These are phyloP conservation scores for Menidia menidia DNA, from an alignment of 2,797 vertebrate species.

Conservation along the genomic window DNA sequence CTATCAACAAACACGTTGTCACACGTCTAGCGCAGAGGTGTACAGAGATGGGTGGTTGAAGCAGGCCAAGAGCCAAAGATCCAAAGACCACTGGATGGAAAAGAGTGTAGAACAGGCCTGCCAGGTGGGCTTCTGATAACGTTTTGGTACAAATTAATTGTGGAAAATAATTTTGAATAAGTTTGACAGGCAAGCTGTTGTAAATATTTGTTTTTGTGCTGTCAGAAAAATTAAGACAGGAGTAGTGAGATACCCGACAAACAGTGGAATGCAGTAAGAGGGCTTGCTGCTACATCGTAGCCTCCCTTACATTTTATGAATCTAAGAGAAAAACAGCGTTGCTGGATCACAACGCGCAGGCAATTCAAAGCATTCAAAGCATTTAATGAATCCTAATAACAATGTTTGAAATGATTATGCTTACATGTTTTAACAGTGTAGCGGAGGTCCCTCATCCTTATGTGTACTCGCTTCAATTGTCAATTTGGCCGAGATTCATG, in stretches of 20 bases:
- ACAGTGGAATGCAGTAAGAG: slow-evolving; percentile 35
- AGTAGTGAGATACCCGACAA: slow-evolving; percentile 17
- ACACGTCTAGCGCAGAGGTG: slow-evolving; percentile 3
- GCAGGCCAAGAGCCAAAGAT: slow-evolving; percentile 19
- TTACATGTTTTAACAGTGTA: too few species aligned
- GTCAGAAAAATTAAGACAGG: slow-evolving; percentile 15
- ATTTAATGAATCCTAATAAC: too few species aligned
- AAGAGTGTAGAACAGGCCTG: slow-evolving; percentile 17
- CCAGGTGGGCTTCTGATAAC: slow-evolving; percentile 31
- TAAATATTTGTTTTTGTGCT: slow-evolving; percentile 21
- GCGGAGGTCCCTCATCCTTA: too few species aligned
- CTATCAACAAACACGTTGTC: slow-evolving; percentile 26
- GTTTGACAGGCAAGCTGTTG: slow-evolving; percentile 22
- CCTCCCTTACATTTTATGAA: slow-evolving; percentile 4
- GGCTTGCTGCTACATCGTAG: neutral
- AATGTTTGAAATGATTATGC: too few species aligned
- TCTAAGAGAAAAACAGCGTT: slow-evolving; percentile 6
- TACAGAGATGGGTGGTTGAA: slow-evolving; percentile 23
- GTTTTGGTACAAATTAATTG: slow-evolving; percentile 24
- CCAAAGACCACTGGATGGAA: slow-evolving; percentile 8
- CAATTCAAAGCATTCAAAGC: too few species aligned
- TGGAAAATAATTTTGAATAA: slow-evolving; percentile 28
- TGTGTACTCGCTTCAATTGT: too few species aligned
- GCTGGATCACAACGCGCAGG: slow-evolving; percentile 5
- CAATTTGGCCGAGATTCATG: too few species aligned